phyloP scores from a whole-genome alignment of 2,888 invertebrate genomes.

The Ceraclea dissimilis region DNA sequence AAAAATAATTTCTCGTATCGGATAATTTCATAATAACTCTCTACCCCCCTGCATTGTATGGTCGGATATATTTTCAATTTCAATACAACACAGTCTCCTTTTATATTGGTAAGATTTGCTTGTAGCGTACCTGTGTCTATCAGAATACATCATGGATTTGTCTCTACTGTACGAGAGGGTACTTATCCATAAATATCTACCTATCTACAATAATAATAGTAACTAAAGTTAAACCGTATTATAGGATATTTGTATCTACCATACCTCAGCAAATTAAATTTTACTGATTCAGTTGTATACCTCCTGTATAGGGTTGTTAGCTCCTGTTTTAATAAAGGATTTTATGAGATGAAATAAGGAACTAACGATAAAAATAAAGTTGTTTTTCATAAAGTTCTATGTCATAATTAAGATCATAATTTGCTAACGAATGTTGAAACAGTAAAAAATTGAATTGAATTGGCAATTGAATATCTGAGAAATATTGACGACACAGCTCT shows the following conservation, averaged over 20 bases:
- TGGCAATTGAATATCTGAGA: too few relatives aligned
- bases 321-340: too few relatives aligned
- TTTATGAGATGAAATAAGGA: too few relatives aligned
- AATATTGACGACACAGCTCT: too few relatives aligned
- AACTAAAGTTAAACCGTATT: background rate
- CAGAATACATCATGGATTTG: slow-evolving; percentile 7
- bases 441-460: too few relatives aligned
- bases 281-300: slow-evolving; percentile 10
- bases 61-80: slow-evolving; percentile 25
- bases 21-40: too few relatives aligned
- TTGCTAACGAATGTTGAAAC: too few relatives aligned
- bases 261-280: slow-evolving; percentile 22
- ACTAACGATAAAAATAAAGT: too few relatives aligned
- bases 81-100: slow-evolving; percentile 22
- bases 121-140: slow-evolving; percentile 14
- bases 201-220: background rate
- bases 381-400: too few relatives aligned
- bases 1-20: too few relatives aligned
- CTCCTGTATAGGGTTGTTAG: too few relatives aligned
- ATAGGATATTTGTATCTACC: slow-evolving; percentile 16
- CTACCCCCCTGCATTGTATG: slow-evolving; percentile 20
- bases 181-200: background rate
- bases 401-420: too few relatives aligned
- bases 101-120: slow-evolving; percentile 21
- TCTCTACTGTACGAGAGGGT: background rate